These are phyloP conservation scores for Helogale parvula DNA, from an alignment of 2,113 vertebrate species.

Conservation along the genomic window DNA sequence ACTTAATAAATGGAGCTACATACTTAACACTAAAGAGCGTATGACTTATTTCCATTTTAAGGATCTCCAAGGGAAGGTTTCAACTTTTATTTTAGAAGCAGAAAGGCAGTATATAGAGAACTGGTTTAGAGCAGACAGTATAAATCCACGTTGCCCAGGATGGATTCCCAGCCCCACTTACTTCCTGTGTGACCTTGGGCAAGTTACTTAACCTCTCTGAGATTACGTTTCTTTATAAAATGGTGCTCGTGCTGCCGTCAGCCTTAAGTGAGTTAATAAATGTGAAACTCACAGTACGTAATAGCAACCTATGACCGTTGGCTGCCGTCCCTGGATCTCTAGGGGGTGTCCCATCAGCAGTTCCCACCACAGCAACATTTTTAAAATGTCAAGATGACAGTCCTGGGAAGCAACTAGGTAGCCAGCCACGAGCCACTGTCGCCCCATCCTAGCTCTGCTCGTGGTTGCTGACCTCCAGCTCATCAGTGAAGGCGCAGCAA, in stretches of 20 bases:
- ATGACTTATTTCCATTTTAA: not conserved
- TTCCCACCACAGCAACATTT: not conserved
- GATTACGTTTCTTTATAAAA: not conserved
- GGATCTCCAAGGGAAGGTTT: not conserved
- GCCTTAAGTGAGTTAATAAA: not conserved
- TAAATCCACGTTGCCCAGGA: not conserved
- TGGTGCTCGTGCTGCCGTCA: not conserved
- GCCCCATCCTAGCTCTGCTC: not conserved
- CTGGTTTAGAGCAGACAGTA: not conserved
- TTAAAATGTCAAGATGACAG: not conserved
- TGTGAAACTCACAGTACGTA: not conserved
- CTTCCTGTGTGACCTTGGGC: not conserved
- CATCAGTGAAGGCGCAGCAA: not conserved
- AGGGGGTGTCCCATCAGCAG: not conserved
- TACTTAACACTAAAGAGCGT: not conserved
- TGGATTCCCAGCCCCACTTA: not conserved
- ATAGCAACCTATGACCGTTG: not conserved
- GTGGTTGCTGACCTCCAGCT: not conserved
- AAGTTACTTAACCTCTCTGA: conserved; percentile 12
- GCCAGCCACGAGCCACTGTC: not conserved
- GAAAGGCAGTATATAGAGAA: not conserved
- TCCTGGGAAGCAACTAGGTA: not conserved
- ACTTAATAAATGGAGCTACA: not conserved
- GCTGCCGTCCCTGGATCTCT: not conserved
- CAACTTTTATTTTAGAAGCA: not conserved